Percentiles rank a stretch among this genome's conserved stretches.
Evolutionary conservation across 92 coral and sea anemone species (phyloP).

Genomic region (Pocillopora grandis): DNA sequence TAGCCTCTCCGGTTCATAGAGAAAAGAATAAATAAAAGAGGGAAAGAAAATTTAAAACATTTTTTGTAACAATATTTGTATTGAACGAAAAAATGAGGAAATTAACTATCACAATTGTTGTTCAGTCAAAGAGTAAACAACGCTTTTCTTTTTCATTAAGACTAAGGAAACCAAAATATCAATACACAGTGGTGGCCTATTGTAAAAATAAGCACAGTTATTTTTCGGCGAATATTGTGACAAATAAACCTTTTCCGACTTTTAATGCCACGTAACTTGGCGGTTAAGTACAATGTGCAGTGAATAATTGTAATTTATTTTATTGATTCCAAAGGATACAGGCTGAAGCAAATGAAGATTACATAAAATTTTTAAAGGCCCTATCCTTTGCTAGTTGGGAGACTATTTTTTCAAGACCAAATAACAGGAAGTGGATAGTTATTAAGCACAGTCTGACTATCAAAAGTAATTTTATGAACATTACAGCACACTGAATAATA

Average conservation of each 20-base stretch:
- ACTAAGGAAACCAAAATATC: not conserved
- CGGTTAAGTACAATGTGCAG: no score
- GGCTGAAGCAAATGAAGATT: not conserved
- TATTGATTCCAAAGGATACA: no score
- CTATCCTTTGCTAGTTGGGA: no score
- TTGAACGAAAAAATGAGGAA: not conserved
- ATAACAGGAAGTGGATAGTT: not conserved
- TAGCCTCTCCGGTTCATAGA: no score
- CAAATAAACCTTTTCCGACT: not conserved
- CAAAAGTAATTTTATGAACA: not conserved
- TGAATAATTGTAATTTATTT: no score
- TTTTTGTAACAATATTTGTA: not conserved
- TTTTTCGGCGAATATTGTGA: not conserved
- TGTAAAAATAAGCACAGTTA: not conserved
- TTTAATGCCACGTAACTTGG: no score
- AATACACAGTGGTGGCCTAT: not conserved
- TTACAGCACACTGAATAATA: not conserved
- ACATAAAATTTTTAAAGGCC: no score
- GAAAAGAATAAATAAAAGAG: no score
- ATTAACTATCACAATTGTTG: not conserved
- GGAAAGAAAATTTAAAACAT: no score
- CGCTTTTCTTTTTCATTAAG: not conserved
- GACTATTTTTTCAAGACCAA: not conserved
- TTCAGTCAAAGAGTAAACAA: not conserved
- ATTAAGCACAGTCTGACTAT: no score